Percentiles rank a stretch among this genome's conserved stretches.
These are phyloP conservation scores for Zapus hudsonius DNA, from an alignment of 2,113 vertebrate species.

Conservation along the genomic window DNA sequence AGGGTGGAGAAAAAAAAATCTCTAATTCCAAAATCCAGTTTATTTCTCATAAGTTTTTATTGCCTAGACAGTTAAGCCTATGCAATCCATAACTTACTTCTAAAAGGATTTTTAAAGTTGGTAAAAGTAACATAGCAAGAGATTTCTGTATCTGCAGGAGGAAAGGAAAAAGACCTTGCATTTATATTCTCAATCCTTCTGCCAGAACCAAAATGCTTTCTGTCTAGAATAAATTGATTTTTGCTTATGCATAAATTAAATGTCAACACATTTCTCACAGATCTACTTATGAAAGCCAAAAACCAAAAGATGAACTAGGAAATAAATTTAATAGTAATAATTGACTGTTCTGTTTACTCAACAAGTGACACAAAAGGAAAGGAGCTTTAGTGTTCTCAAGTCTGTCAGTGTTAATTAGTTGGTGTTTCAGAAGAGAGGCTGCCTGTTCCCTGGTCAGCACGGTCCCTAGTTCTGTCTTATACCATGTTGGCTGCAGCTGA, in stretches of 20 bases:
- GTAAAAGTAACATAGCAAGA: constrained; percentile 32
- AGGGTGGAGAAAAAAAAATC: constrained; percentile 1
- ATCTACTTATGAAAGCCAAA: constrained; percentile 51
- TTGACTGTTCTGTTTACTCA: constrained; percentile 55
- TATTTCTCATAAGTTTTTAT: constrained; percentile 25
- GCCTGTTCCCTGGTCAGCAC: neutral
- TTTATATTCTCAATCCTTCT: constrained; percentile 62
- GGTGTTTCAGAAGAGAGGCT: constrained; percentile 51
- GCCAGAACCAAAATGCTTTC: constrained; percentile 56
- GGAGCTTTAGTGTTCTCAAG: neutral
- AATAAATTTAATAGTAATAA: constrained; percentile 61
- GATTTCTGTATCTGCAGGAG: constrained; percentile 13
- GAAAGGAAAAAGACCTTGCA: neutral
- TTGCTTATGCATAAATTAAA: constrained; percentile 74
- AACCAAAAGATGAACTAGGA: constrained; percentile 42
- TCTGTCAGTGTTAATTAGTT: constrained; percentile 54
- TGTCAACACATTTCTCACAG: constrained; percentile 67
- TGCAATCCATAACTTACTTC: neutral
- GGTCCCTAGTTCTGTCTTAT: neutral
- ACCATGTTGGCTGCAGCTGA: constrained; percentile 19
- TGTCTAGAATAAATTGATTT: constrained; percentile 72
- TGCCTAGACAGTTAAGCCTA: neutral
- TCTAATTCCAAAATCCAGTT: neutral
- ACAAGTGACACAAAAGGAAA: constrained; percentile 56
- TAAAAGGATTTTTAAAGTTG: constrained; percentile 37